Base-by-base conservation (phyloP, 2,113 vertebrate species). In the Haemorhous mexicanus region DNA sequence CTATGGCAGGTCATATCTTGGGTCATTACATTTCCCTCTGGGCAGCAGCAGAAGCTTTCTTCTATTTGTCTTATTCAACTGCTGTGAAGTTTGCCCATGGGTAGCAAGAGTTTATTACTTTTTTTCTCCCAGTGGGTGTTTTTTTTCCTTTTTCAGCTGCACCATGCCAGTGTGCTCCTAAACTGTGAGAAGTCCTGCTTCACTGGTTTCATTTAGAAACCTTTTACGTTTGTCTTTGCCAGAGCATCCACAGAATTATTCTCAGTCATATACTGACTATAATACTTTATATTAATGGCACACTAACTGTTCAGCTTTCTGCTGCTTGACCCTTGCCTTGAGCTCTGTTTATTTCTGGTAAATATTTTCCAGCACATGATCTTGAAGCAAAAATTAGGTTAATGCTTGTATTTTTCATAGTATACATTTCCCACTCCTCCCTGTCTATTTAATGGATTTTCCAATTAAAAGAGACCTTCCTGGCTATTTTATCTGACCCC, bases 21-120 rank as follows among this genome's bases (percentile, higher is more conserved):
- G 97, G 96, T 97, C 97, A 96, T 98, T 98, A 96, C 95, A 91
- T 95, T 97, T 97, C 94, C 95, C 95, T 79, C 27, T 91, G 96
- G 97, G 96, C 83, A 94, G 93, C 47, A 95, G 96, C 66, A 26
- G 94, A 77, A 19, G 6, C 93, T 97, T 97, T 96, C 89, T 94
- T 80, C 91, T 96, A 94, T 96, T 95, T 97, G 93, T 97, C 93
- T 97, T 95, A 94, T 89, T 94, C 35, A 78, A 84, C 94, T 35
- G 81, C 95, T 95, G 84, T 94, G 94, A 91, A 87, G 87, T 91
- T 72, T 93, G 94, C 95, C 96, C 93, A 63, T 27, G 90, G 95
- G 96, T 95, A 97, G 89, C 67, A 73, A 68, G 76, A 95, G 89
- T 89, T 94, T 96, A 96, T 97, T 92, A 90, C 84, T 94, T 91